Evolutionary conservation across 2,113 vertebrate genomes (phyloP).

Genomic region (Okapia johnstoni): DNA sequence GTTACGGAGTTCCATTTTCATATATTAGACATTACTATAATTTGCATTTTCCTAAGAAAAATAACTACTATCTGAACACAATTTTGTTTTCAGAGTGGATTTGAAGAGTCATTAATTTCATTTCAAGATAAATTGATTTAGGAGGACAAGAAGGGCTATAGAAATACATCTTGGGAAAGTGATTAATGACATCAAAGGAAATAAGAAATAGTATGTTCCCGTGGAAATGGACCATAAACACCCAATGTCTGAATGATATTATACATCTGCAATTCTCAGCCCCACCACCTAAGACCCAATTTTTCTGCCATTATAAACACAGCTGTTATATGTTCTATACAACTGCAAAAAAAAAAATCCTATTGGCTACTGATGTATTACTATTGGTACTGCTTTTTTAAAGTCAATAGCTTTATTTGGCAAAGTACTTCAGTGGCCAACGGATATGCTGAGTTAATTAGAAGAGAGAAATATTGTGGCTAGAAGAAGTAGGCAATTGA

Average conservation of each 20-base stretch:
- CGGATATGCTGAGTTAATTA: conserved; percentile 11
- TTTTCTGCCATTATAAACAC: conserved; percentile 86
- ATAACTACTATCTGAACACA: conserved; percentile 32
- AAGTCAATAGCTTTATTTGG: conserved; percentile 52
- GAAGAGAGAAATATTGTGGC: background rate
- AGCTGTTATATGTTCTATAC: conserved; percentile 84
- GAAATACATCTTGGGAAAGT: conserved; percentile 74
- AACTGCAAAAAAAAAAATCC: conserved; percentile 74
- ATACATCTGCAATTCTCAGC: conserved; percentile 78
- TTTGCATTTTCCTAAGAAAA: conserved; percentile 50
- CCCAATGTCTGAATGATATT: conserved; percentile 79
- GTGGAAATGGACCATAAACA: conserved; percentile 73
- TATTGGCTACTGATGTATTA: conserved; percentile 24
- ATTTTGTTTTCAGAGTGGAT: conserved; percentile 66
- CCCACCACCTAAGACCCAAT: conserved; percentile 83
- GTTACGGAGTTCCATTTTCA: conserved; percentile 18
- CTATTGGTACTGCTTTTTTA: conserved; percentile 61
- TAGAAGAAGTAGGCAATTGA: conserved; percentile 9
- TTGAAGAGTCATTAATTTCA: conserved; percentile 68
- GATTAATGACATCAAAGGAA: conserved; percentile 81
- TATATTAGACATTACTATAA: conserved; percentile 1
- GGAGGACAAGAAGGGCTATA: conserved; percentile 68
- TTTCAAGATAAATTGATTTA: conserved; percentile 73
- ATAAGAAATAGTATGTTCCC: conserved; percentile 78
- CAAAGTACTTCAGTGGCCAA: conserved; percentile 28